Evolutionary conservation across 2,113 vertebrate species (phyloP), one percentile per base, ranked within the genome.

Genomic region (Micronycteris hirsuta): DNA sequence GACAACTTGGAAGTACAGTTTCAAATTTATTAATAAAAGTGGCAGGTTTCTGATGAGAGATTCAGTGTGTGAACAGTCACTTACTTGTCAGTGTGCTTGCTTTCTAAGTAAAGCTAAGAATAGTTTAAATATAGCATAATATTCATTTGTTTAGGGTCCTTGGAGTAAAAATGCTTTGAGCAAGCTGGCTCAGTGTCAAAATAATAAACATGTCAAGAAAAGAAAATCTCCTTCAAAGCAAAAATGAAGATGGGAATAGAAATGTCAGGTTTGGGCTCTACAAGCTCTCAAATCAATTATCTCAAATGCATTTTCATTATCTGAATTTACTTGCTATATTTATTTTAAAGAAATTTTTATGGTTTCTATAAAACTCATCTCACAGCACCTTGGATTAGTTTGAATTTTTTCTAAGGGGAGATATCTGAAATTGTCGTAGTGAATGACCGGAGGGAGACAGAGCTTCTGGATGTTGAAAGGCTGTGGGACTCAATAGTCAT

Each of bases 141-240:
- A 96, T 95, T 93, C 93, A 41, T 80, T 91, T 94, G 56, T 33
- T 86, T 81, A 97, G 49, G 10, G 41, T 86, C 15, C 73, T 86
- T 91, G 24, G 71, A 96, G 58, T 92, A 47, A 92, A 95, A 91
- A 82, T 85, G 65, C 33, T 95, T 84, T 91, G 89, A 87, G 67
- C 70, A 92, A 92, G 84, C 49, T 93, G 85, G 43, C 65, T 89
- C 19, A 89, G 86, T 87, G 41, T 96, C 65, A 95, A 97, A 96
- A 91, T 93, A 91, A 86, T 86, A 96, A 95, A 95, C 41, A 90
- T 88, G 70, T 77, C 93, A 85, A 92, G 36, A 13, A 92, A 86
- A 77, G 20, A 73, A 61, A 58, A 85, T 86, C 67, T 96, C 63
- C 52, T 94, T 78, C 88, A 96, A 93, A 97, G 71, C 56, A 94